Evolutionary conservation across 2,888 invertebrate species (phyloP).

Genomic region (Dryomyza anilis): DNA sequence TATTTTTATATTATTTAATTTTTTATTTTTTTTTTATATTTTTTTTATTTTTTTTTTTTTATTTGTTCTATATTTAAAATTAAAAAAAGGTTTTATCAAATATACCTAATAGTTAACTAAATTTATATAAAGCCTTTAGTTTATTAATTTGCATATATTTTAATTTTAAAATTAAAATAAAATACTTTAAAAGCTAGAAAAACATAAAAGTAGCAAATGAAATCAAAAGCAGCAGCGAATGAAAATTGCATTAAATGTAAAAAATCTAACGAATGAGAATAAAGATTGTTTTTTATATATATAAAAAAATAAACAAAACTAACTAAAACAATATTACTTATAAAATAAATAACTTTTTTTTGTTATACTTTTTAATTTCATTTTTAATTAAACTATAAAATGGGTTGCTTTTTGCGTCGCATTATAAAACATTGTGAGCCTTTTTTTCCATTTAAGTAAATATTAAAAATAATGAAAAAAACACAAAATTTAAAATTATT

Average conservation of each 20-base stretch:
- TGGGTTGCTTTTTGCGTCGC: neutral
- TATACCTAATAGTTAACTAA: too few species aligned
- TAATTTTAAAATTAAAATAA: too few species aligned
- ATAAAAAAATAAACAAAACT: constrained; percentile 26
- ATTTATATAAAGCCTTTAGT: too few species aligned
- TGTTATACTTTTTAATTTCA: too few species aligned
- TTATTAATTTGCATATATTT: too few species aligned
- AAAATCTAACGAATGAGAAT: constrained; percentile 52
- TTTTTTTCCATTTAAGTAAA: neutral
- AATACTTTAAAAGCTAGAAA: constrained; percentile 25
- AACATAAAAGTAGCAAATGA: constrained; percentile 25
- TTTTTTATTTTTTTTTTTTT: too few species aligned
- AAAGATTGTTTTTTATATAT: constrained; percentile 54
- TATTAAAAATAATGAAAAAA: neutral
- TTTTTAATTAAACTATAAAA: neutral
- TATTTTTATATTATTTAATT: too few species aligned
- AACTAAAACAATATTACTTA: neutral
- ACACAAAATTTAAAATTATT: neutral
- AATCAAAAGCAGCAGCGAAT: constrained; percentile 25
- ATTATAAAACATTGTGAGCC: too few species aligned
- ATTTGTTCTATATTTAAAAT: too few species aligned
- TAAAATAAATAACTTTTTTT: neutral
- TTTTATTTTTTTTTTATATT: too few species aligned
- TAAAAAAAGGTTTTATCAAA: too few species aligned
- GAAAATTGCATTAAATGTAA: constrained; percentile 11